Conservation (phyloP, 64 coral and sea anemone species). For the Orbicella faveolata region DNA sequence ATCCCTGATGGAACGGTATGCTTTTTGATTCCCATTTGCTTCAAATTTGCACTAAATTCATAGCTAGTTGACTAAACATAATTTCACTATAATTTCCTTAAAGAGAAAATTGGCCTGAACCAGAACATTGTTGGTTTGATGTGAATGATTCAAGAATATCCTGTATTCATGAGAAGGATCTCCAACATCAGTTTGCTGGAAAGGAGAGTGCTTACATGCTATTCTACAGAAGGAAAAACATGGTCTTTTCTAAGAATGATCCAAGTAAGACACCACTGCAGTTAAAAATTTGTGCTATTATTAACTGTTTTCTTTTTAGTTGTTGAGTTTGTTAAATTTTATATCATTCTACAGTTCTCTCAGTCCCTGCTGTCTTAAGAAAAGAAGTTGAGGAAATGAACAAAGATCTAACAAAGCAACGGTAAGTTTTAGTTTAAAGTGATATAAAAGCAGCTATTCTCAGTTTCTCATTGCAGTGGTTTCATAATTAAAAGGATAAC, state of each 20-base stretch:
- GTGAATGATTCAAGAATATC: conserved; percentile 75
- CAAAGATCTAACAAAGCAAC: conserved; percentile 23
- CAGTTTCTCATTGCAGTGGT: too few species aligned
- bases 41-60: not conserved
- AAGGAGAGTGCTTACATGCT: conserved; percentile 92
- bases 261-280: conserved; percentile 4
- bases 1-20: not conserved
- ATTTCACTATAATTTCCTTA: not conserved
- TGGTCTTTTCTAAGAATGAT: not conserved
- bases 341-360: not conserved
- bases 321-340: not conserved
- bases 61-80: not conserved
- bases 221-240: conserved; percentile 72
- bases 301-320: not conserved
- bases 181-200: conserved; percentile 81
- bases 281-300: not conserved
- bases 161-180: conserved; percentile 68
- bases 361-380: conserved; percentile 3
- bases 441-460: too few species aligned
- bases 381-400: conserved; percentile 44
- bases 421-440: conserved; percentile 1
- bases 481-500: too few species aligned
- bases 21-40: not conserved
- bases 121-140: conserved; percentile 65
- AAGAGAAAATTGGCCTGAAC: not conserved